Percentiles rank a stretch among this genome's conserved stretches.
These are phyloP conservation scores for Drosophila merina DNA, from an alignment of 2,888 invertebrate species.

Conservation along the genomic window DNA sequence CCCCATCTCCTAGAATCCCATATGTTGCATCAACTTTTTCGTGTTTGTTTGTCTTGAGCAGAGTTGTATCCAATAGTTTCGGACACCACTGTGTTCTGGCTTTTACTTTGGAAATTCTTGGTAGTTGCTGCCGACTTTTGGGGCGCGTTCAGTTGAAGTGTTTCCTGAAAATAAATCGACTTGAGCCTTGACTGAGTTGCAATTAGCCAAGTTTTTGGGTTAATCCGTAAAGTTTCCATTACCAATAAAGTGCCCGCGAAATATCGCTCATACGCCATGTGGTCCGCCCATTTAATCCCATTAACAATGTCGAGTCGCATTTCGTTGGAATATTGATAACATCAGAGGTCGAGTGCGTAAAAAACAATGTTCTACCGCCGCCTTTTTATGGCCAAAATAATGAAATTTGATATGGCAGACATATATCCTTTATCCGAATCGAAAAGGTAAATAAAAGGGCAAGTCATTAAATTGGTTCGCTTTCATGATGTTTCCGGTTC, in stretches of 20 bases:
- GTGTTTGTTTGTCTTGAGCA: background rate
- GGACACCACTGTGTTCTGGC: slow-evolving; percentile 49
- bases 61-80: slow-evolving; percentile 27
- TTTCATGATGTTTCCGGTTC: slow-evolving; percentile 8
- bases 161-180: slow-evolving; percentile 21
- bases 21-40: slow-evolving; percentile 14
- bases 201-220: slow-evolving; percentile 28
- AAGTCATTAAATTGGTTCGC: slow-evolving; percentile 20
- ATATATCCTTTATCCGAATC: slow-evolving; percentile 16
- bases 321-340: slow-evolving; percentile 18
- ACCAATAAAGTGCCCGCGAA: slow-evolving; percentile 9
- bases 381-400: slow-evolving; percentile 21
- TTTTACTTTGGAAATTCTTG: background rate
- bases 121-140: slow-evolving; percentile 26
- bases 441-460: slow-evolving; percentile 20
- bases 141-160: slow-evolving; percentile 2
- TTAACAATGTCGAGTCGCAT: slow-evolving; percentile 19
- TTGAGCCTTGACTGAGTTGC: slow-evolving; percentile 12
- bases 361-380: slow-evolving; percentile 16
- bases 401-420: slow-evolving; percentile 18
- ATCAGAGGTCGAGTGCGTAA: slow-evolving; percentile 10
- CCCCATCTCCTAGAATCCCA: background rate
- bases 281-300: slow-evolving; percentile 26
- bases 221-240: slow-evolving; percentile 28
- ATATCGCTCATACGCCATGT: slow-evolving; percentile 50